These are phyloP conservation scores for Ectobius pallidus DNA, from an alignment of 2,888 invertebrate genomes.

Conservation along the genomic window DNA sequence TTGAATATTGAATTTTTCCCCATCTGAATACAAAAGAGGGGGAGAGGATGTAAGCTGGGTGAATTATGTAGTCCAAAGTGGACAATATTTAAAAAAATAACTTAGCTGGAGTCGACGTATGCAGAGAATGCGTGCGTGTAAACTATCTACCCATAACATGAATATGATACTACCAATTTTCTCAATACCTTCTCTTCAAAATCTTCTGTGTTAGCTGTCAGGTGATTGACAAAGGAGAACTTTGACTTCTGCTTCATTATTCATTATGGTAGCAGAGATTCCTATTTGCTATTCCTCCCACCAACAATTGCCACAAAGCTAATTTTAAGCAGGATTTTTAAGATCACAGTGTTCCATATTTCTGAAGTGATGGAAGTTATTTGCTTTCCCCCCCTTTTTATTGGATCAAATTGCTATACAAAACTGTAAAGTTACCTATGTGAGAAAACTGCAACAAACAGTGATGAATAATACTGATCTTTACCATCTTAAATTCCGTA, in stretches of 20 bases:
- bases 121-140: slow-evolving; percentile 33
- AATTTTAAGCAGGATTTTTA: slow-evolving; percentile 9
- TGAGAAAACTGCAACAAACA: no score
- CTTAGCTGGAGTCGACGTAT: slow-evolving; percentile 25
- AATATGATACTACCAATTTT: slow-evolving; percentile 4
- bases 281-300: slow-evolving; percentile 8
- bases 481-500: no score
- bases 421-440: no score
- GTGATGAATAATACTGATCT: no score
- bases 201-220: slow-evolving; percentile 7
- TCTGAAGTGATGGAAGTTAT: slow-evolving; percentile 14
- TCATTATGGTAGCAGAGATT: slow-evolving; percentile 13
- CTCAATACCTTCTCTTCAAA: slow-evolving; percentile 13
- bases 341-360: slow-evolving; percentile 25
- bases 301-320: slow-evolving; percentile 7
- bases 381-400: no score
- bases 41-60: slow-evolving; percentile 48
- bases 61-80: slow-evolving; percentile 58
- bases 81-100: slow-evolving; percentile 51
- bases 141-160: slow-evolving; percentile 14
- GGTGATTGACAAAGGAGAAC: background rate
- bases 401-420: no score
- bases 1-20: slow-evolving; percentile 21
- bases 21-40: slow-evolving; percentile 34
- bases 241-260: slow-evolving; percentile 17